Percentiles rank a stretch among this genome's conserved stretches.
These are phyloP conservation scores for Eidolon helvum DNA, from an alignment of 2,113 vertebrate species.

Conservation along the genomic window DNA sequence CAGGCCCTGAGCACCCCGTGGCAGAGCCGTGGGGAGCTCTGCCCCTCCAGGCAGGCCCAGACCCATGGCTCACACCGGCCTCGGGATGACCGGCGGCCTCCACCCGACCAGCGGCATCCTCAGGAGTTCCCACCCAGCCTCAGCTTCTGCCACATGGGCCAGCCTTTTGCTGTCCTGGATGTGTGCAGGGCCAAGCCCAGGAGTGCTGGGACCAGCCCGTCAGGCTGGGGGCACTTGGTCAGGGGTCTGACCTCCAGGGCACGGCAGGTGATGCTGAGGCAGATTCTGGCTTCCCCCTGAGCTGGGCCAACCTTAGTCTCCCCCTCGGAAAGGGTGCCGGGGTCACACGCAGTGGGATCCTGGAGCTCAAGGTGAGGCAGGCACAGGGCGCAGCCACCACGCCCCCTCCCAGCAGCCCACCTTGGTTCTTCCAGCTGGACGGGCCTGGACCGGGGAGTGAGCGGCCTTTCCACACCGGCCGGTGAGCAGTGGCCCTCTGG, in stretches of 20 bases:
- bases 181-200: fast-evolving
- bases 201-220: not conserved
- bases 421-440: not conserved
- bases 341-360: fast-evolving
- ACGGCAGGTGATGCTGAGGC: fast-evolving
- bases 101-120: fast-evolving
- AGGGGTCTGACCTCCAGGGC: fast-evolving
- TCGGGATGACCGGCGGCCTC: not conserved
- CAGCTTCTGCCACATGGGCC: fast-evolving
- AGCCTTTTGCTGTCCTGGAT: fast-evolving
- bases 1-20: not conserved
- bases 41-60: not conserved
- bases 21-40: not conserved
- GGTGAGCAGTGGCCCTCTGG: not conserved
- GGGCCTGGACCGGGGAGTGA: too few species aligned
- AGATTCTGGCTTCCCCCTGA: not conserved
- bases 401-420: too few species aligned
- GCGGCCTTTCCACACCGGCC: too few species aligned
- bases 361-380: not conserved
- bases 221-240: not conserved
- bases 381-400: not conserved
- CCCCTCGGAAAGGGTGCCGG: too few species aligned
- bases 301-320: not conserved
- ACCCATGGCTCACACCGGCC: too few species aligned
- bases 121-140: not conserved